Evolutionary conservation across 2,113 vertebrate genomes (phyloP).

Genomic region (Corythornis vintsioides): DNA sequence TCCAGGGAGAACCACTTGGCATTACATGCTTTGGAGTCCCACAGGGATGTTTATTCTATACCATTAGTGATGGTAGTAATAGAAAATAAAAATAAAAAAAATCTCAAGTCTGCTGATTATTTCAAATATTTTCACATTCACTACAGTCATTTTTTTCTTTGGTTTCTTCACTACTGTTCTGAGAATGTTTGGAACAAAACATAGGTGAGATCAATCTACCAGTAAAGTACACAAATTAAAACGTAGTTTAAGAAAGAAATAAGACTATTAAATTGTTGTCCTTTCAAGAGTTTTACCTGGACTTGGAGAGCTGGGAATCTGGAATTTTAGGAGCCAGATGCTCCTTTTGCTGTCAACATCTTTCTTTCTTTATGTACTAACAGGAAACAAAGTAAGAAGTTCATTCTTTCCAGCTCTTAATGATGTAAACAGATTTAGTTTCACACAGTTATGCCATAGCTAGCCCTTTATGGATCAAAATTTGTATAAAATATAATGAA

Average conservation of each 20-base stretch:
- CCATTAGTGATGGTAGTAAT: neutral
- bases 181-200: neutral
- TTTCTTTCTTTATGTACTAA: neutral
- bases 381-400: neutral
- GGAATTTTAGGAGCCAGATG: neutral
- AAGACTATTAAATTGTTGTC: neutral
- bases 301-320: neutral
- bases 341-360: slow-evolving; percentile 16
- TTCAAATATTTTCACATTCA: neutral
- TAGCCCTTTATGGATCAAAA: neutral
- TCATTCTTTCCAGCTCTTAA: neutral
- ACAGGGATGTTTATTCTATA: neutral
- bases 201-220: neutral
- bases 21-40: neutral
- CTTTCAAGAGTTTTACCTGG: neutral
- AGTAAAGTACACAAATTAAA: neutral
- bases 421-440: neutral
- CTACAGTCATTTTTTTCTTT: neutral
- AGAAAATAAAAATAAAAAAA: neutral
- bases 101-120: neutral
- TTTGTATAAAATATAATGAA: neutral
- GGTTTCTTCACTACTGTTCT: neutral
- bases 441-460: neutral
- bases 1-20: neutral
- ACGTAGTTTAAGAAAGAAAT: neutral